Evolutionary conservation across 2,888 invertebrate species (phyloP).

Genomic region (Athrips mouffetella): DNA sequence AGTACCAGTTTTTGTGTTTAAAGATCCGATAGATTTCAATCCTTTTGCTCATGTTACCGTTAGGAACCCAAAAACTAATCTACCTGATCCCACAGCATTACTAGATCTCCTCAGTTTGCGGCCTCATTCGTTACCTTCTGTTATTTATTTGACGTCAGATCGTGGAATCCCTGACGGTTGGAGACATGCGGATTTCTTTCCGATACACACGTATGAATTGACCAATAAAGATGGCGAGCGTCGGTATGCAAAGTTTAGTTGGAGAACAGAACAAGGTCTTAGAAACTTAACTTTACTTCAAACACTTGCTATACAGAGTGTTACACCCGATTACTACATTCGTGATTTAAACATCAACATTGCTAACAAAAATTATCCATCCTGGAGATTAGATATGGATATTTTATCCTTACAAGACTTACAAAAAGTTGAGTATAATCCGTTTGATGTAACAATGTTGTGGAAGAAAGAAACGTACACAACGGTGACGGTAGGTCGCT

Average conservation of each 20-base stretch:
- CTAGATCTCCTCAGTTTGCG: slow-evolving; percentile 92
- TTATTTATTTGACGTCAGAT: slow-evolving; percentile 88
- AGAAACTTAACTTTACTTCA: slow-evolving; percentile 82
- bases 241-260: slow-evolving; percentile 92
- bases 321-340: slow-evolving; percentile 90
- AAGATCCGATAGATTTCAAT: slow-evolving; percentile 90
- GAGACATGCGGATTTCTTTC: slow-evolving; percentile 93
- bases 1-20: slow-evolving; percentile 91
- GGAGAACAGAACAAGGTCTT: slow-evolving; percentile 92
- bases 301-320: slow-evolving; percentile 74
- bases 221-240: slow-evolving; percentile 84
- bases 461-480: slow-evolving; percentile 58
- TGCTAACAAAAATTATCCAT: slow-evolving; percentile 74
- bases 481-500: slow-evolving; percentile 44
- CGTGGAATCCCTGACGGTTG: slow-evolving; percentile 93
- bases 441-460: slow-evolving; percentile 50
- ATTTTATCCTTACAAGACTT: slow-evolving; percentile 42
- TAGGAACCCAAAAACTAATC: slow-evolving; percentile 90
- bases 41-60: slow-evolving; percentile 93
- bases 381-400: slow-evolving; percentile 57
- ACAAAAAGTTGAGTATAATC: slow-evolving; percentile 44
- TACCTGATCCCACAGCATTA: slow-evolving; percentile 89
- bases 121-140: slow-evolving; percentile 87
- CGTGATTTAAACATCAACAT: slow-evolving; percentile 92
- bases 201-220: slow-evolving; percentile 92